Evolutionary conservation across 23 tunicate species (phyloP), one percentile per base, ranked within the genome.

Genomic region (Pegea sp.): DNA sequence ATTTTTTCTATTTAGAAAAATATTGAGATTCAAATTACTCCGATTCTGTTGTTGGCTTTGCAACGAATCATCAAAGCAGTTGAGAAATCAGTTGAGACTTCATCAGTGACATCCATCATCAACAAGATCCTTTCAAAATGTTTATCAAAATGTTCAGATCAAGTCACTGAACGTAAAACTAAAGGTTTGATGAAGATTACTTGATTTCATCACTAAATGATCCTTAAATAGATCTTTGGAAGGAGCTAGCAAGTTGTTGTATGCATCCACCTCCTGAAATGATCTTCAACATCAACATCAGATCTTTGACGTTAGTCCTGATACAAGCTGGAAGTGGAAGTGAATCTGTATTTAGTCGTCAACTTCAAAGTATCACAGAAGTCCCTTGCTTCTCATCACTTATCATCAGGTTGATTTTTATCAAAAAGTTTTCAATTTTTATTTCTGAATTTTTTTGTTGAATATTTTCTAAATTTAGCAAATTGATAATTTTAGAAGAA

Each of bases 311-410:
- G 16, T 8, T 16, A 16, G 11, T 11, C 33, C 31, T 84, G 22
- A 49, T 84, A 26, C 95, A 84, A 68, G 80, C 81, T n/a, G 68
- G 69, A 0, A 52, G 58, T 7, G 95, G 95, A n/a, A 57, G 60
- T 52, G 95, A 84, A 22, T 54, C 68, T 3, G 76, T 84, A 27
- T 84, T 84, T 59, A 64, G 70, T 30, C 54, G 69, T 3, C 61
- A 50, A 2, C 52, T 53, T 7, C 64, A 62, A 63, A 68, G 68
- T 22, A 31, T 74, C 31, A 52, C 34, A 3, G 84, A 77, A 0
- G 31, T 52, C 11, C 84, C 95, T 5, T 68, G 76, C 44, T 26
- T 73, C 8, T 63, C 95, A 18, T 49, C 69, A 5, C 65, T 68
- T 1, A 32, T 78, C 6, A 46, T 70, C 13, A 68, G 95, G 95